Evolutionary conservation across 2,797 vertebrate genomes (phyloP).

Genomic region (Melanogrammus aeglefinus): DNA sequence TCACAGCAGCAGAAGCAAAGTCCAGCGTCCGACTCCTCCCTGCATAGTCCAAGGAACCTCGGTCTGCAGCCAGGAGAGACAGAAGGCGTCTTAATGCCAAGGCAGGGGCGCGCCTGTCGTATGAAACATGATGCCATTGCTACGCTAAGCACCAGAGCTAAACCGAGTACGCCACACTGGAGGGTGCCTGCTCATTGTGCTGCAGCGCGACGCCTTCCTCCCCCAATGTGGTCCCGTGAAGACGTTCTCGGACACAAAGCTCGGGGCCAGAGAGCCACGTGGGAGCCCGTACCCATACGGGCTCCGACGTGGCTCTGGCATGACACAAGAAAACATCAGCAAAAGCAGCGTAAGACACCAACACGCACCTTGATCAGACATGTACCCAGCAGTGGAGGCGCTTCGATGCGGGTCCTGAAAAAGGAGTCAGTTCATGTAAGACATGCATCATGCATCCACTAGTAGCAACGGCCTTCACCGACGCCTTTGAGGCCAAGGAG

Average conservation of each 20-base stretch:
- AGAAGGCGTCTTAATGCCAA: not conserved
- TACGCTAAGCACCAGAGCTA: too few species aligned
- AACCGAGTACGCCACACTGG: too few species aligned
- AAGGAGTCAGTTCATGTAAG: not conserved
- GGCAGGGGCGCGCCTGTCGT: too few species aligned
- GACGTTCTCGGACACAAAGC: too few species aligned
- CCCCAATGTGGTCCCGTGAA: too few species aligned
- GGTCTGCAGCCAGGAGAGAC: slow-evolving; percentile 34
- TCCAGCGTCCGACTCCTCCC: slow-evolving; percentile 57
- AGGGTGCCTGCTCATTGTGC: too few species aligned
- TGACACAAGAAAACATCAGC: not conserved
- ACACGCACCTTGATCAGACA: slow-evolving; percentile 60
- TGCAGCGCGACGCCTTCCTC: too few species aligned
- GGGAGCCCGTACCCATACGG: too few species aligned
- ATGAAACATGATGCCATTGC: too few species aligned
- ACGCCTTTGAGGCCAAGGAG: not conserved
- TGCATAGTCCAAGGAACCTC: slow-evolving; percentile 37
- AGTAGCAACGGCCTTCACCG: not conserved
- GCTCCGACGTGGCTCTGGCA: not conserved
- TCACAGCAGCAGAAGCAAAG: slow-evolving; percentile 38
- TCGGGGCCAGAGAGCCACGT: too few species aligned
- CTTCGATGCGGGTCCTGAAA: slow-evolving; percentile 64
- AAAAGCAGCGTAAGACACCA: not conserved
- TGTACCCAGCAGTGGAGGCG: slow-evolving; percentile 45
- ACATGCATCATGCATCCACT: too few species aligned